These are phyloP conservation scores for Crypturellus undulatus DNA, from an alignment of 2,113 vertebrate species.

Conservation along the genomic window DNA sequence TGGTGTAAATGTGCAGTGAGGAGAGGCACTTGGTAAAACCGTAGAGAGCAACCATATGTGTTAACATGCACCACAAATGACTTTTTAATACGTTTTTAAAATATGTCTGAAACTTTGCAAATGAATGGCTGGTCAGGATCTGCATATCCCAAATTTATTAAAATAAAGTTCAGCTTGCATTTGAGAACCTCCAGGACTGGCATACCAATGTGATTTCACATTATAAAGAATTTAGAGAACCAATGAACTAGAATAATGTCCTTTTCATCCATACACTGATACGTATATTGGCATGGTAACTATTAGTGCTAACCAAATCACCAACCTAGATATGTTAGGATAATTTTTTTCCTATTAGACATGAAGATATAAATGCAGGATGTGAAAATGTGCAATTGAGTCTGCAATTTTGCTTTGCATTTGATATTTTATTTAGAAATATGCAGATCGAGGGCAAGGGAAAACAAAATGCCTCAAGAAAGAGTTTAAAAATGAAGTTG, in stretches of 20 bases:
- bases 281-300: constrained; percentile 47
- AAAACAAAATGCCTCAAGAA: background rate
- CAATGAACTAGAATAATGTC: constrained; percentile 31
- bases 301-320: constrained; percentile 31
- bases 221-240: constrained; percentile 65
- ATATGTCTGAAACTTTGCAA: constrained; percentile 9
- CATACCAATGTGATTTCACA: constrained; percentile 26
- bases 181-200: constrained; percentile 39
- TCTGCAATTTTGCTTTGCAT: background rate
- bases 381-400: background rate
- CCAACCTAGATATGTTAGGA: background rate
- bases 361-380: background rate
- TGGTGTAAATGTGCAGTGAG: background rate
- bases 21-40: background rate
- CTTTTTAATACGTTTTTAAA: background rate
- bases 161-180: constrained; percentile 62
- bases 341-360: background rate
- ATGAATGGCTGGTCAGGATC: constrained; percentile 12
- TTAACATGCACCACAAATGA: background rate
- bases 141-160: constrained; percentile 41
- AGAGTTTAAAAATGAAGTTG: constrained; percentile 5
- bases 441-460: background rate
- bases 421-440: background rate
- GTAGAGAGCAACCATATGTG: background rate
- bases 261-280: constrained; percentile 5